These are phyloP conservation scores for Amphimallon solstitiale DNA, from an alignment of 2,888 invertebrate species.

Conservation along the genomic window DNA sequence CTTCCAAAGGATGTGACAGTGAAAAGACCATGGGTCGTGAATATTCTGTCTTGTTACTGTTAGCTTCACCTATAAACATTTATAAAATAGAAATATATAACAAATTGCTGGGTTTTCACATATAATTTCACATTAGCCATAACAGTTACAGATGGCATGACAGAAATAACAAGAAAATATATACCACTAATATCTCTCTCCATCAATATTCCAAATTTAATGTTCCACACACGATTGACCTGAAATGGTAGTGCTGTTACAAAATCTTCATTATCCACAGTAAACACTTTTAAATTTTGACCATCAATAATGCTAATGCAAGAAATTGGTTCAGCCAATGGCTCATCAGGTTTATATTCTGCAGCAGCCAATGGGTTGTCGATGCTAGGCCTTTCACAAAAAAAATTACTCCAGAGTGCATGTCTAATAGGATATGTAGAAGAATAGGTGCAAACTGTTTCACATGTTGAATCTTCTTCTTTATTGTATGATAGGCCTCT, in stretches of 20 bases:
- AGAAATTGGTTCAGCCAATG: conserved; percentile 68
- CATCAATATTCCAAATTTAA: conserved; percentile 85
- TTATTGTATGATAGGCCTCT: conserved; percentile 69
- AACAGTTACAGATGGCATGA: background rate
- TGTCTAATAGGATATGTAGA: conserved; percentile 85
- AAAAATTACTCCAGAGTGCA: conserved; percentile 77
- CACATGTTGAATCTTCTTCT: conserved; percentile 66
- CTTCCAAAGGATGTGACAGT: conserved; percentile 89
- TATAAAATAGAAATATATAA: background rate
- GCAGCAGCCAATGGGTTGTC: conserved; percentile 54
- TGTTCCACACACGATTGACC: conserved; percentile 85
- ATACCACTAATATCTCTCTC: conserved; percentile 73
- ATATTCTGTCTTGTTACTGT: conserved; percentile 52
- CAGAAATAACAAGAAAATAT: too few relatives aligned
- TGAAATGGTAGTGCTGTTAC: conserved; percentile 82
- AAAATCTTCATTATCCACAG: conserved; percentile 84
- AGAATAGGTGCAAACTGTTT: conserved; percentile 78
- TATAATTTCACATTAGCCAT: background rate
- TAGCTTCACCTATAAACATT: conserved; percentile 15
- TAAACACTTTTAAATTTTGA: conserved; percentile 80
- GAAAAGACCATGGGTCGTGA: conserved; percentile 85
- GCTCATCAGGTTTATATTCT: conserved; percentile 61
- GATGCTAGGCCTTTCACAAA: conserved; percentile 69
- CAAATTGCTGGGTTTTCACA: background rate
- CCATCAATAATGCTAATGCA: conserved; percentile 80